Evolutionary conservation across 2,797 vertebrate genomes (phyloP).

Genomic region (Tenualosa ilisha): DNA sequence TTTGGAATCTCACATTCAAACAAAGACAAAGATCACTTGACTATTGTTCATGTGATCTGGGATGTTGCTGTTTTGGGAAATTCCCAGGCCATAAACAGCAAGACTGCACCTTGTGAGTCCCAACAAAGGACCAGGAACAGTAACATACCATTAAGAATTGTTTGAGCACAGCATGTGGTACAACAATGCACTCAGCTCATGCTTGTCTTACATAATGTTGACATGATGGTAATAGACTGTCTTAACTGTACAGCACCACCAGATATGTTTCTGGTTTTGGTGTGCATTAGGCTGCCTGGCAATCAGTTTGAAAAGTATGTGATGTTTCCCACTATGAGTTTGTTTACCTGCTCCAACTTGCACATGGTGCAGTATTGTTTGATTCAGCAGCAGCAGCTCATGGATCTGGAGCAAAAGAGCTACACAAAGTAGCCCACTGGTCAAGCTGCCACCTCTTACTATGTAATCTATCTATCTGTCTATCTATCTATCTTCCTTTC

Average conservation of each 20-base stretch:
- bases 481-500: too few species aligned
- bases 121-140: neutral
- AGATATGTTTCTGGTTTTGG: neutral
- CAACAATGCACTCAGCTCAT: neutral
- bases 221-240: neutral
- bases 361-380: neutral
- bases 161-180: neutral
- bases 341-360: slow-evolving; percentile 1
- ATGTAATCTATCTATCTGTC: neutral
- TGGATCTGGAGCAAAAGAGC: neutral
- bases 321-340: neutral
- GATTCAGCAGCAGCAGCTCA: neutral
- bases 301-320: neutral
- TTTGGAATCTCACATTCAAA: neutral
- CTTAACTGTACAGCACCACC: too few species aligned
- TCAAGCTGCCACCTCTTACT: neutral
- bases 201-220: neutral
- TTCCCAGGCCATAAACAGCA: neutral
- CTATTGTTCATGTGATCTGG: slow-evolving; percentile 13
- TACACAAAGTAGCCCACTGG: neutral
- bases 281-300: neutral
- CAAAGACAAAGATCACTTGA: neutral
- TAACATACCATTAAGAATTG: slow-evolving; percentile 10
- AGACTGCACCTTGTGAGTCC: neutral
- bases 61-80: neutral